These are phyloP conservation scores for Drosophila rubida DNA, from an alignment of 2,888 invertebrate genomes.

Conservation along the genomic window DNA sequence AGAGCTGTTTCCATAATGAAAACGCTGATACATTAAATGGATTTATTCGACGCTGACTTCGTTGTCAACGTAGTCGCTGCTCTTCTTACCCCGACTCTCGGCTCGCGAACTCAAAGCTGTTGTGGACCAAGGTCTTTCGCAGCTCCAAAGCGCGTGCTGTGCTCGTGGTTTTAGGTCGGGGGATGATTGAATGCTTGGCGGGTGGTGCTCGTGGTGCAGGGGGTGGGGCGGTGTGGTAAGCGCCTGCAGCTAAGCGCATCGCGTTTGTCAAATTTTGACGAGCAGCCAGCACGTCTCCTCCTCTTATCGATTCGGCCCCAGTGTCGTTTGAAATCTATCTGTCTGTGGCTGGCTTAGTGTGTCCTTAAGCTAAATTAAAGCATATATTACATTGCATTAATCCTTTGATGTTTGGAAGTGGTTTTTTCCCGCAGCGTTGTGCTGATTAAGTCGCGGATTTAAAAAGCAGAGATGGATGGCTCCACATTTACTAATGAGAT, in stretches of 20 bases:
- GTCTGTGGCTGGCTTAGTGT: conserved; percentile 29
- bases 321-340: conserved; percentile 61
- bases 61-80: conserved; percentile 7
- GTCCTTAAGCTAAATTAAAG: conserved; percentile 63
- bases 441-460: conserved; percentile 62
- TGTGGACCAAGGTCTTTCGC: conserved; percentile 23
- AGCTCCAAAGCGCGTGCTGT: conserved; percentile 56
- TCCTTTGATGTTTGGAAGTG: conserved; percentile 65
- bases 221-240: not conserved
- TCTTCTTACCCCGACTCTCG: not conserved
- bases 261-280: conserved; percentile 73
- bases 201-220: not conserved
- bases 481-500: conserved; percentile 15
- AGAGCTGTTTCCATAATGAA: conserved; percentile 58
- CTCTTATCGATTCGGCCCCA: conserved; percentile 55
- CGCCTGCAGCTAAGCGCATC: conserved; percentile 76
- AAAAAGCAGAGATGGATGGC: conserved; percentile 12
- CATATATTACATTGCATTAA: conserved; percentile 73
- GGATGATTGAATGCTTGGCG: not conserved
- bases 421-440: conserved; percentile 9
- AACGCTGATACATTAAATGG: conserved; percentile 76
- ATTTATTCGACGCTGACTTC: conserved; percentile 67
- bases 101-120: conserved; percentile 8
- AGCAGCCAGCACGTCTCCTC: conserved; percentile 11
- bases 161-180: conserved; percentile 41